A percentile compares a stretch with the other conserved stretches of the same genome.
These are phyloP conservation scores for Corythoichthys haematopterus DNA, from an alignment of 2,113 vertebrate species.

Conservation along the genomic window DNA sequence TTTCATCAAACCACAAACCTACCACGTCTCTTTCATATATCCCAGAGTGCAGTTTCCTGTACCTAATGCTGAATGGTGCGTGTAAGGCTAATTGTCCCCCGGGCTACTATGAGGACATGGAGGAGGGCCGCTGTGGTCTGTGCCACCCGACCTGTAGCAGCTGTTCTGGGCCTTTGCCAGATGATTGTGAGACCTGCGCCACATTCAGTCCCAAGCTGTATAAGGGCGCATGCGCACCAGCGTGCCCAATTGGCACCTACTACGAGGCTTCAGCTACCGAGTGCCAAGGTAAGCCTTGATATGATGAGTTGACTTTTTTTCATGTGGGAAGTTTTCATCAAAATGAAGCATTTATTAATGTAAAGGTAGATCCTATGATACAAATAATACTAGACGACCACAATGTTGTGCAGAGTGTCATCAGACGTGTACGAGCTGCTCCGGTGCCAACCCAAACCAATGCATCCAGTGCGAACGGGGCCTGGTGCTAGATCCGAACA, in stretches of 20 bases:
- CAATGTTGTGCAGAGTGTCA: slow-evolving; percentile 67
- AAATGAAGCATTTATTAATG: not conserved
- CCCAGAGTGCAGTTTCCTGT: slow-evolving; percentile 76
- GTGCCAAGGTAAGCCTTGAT: slow-evolving; percentile 70
- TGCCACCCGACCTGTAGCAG: slow-evolving; percentile 72
- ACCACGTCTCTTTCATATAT: not conserved
- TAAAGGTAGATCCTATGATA: not conserved
- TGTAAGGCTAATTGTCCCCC: slow-evolving; percentile 74
- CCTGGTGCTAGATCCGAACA: slow-evolving; percentile 68
- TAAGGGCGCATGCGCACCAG: slow-evolving; percentile 67
- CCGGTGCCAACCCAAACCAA: slow-evolving; percentile 66
- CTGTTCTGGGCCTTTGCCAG: slow-evolving; percentile 68
- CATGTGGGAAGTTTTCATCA: too few relatives aligned
- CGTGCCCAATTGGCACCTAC: slow-evolving; percentile 70
- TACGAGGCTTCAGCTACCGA: slow-evolving; percentile 64
- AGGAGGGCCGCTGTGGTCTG: slow-evolving; percentile 68
- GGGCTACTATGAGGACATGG: slow-evolving; percentile 76
- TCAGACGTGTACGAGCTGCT: slow-evolving; percentile 69
- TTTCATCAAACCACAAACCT: not conserved
- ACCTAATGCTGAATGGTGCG: slow-evolving; percentile 71
- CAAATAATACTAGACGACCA: not conserved
- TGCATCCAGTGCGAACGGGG: slow-evolving; percentile 70
- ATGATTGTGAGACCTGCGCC: slow-evolving; percentile 75
- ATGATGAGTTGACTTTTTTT: not conserved
- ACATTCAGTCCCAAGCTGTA: slow-evolving; percentile 65